These are phyloP conservation scores for Lycorma delicatula DNA, from an alignment of 1,140 invertebrate species.

Conservation along the genomic window DNA sequence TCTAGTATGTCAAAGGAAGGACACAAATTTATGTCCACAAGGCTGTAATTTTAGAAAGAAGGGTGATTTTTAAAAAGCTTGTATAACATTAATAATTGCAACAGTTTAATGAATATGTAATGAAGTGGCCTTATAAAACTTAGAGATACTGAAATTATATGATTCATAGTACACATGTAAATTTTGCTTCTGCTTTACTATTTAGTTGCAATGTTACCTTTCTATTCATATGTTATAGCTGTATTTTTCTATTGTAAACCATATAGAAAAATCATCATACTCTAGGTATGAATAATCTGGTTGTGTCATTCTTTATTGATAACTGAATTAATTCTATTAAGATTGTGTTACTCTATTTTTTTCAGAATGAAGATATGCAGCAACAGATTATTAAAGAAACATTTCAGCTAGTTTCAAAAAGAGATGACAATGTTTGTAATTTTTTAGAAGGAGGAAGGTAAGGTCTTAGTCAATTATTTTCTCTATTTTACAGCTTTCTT, in stretches of 20 bases:
- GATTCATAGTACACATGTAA: neutral
- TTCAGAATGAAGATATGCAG: slow-evolving; percentile 95
- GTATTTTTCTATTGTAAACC: slow-evolving; percentile 1
- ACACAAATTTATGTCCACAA: too few species aligned
- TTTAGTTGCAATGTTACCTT: neutral
- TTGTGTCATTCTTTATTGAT: neutral
- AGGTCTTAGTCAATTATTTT: slow-evolving; percentile 31
- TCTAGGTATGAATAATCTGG: neutral
- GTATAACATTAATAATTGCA: too few species aligned
- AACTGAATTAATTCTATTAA: slow-evolving; percentile 14
- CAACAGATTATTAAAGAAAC: slow-evolving; percentile 99
- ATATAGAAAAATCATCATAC: neutral
- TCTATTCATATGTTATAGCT: slow-evolving; percentile 16
- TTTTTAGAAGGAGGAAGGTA: slow-evolving; percentile 97
- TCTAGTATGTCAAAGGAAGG: too few species aligned
- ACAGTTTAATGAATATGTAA: too few species aligned
- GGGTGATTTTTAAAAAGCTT: too few species aligned
- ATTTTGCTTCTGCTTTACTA: neutral
- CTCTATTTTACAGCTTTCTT: too few species aligned
- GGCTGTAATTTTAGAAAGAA: too few species aligned
- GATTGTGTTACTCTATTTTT: slow-evolving; percentile 34
- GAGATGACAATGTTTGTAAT: slow-evolving; percentile 99
- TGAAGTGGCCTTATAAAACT: too few species aligned
- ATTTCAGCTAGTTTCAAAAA: slow-evolving; percentile 96
- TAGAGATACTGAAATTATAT: too few species aligned